phyloP scores from a whole-genome alignment of 2,888 invertebrate species.

The Drosophila nr. fundita region DNA sequence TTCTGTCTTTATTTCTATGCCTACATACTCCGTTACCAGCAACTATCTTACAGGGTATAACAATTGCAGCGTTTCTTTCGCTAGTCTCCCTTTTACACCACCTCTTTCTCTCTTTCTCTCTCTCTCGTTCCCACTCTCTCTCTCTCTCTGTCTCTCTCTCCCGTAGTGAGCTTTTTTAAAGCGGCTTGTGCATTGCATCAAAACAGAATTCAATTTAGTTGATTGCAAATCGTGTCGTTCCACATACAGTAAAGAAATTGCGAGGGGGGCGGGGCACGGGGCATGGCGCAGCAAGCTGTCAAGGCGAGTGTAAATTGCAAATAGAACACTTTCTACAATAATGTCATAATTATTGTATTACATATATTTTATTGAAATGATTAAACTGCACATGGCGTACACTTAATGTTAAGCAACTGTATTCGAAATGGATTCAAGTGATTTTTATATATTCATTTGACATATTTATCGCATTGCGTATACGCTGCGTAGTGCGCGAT shows the following conservation, averaged over 20 bases:
- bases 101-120: neutral
- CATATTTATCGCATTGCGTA: slow-evolving; percentile 20
- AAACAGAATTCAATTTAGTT: slow-evolving; percentile 78
- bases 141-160: slow-evolving; percentile 1
- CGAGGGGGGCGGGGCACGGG: slow-evolving; percentile 18
- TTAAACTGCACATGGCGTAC: slow-evolving; percentile 21
- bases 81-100: slow-evolving; percentile 2
- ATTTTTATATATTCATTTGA: neutral
- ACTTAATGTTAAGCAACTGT: slow-evolving; percentile 6
- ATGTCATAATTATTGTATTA: neutral
- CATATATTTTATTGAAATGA: neutral
- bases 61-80: slow-evolving; percentile 32
- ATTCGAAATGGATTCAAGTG: neutral
- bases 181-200: slow-evolving; percentile 58
- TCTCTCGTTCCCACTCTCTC: neutral
- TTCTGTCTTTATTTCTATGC: no score
- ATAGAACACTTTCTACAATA: neutral
- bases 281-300: slow-evolving; percentile 5
- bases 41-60: slow-evolving; percentile 4
- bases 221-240: slow-evolving; percentile 67
- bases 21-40: neutral
- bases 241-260: slow-evolving; percentile 29
- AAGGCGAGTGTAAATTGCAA: neutral
- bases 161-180: slow-evolving; percentile 28
- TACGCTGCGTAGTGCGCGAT: slow-evolving; percentile 28